These are phyloP conservation scores for Phalanger gymnotis DNA, from an alignment of 2,797 vertebrate species.

Conservation along the genomic window DNA sequence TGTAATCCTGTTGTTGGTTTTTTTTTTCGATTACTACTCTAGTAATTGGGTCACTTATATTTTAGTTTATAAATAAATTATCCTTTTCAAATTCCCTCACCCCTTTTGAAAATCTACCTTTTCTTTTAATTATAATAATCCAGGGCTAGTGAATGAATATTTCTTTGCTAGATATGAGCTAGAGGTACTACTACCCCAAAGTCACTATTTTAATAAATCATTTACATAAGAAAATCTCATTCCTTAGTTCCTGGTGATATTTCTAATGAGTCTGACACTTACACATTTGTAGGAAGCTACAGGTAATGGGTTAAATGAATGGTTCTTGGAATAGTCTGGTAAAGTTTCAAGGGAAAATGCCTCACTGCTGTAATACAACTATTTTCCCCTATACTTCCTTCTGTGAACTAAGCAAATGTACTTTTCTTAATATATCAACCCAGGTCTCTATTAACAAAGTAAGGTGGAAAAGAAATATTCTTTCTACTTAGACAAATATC, in stretches of 20 bases:
- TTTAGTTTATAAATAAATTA: neutral
- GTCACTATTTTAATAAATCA: neutral
- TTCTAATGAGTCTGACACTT: slow-evolving; percentile 19
- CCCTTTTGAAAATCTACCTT: neutral
- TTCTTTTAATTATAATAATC: neutral
- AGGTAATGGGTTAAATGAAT: neutral
- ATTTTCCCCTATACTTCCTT: neutral
- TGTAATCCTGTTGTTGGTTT: too few species aligned
- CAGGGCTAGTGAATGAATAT: neutral
- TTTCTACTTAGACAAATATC: neutral
- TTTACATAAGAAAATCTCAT: neutral
- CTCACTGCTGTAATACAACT: fast-evolving
- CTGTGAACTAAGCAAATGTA: neutral
- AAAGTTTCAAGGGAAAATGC: neutral
- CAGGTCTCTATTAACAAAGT: neutral
- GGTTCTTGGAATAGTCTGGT: neutral
- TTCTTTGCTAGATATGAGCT: neutral
- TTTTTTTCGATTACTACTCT: neutral
- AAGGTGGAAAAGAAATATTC: neutral
- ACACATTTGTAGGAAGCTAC: neutral
- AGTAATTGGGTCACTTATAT: neutral
- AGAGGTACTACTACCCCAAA: neutral
- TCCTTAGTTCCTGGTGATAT: neutral
- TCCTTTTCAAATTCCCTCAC: neutral
- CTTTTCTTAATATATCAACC: neutral